Conservation (phyloP, 1,140 invertebrate species). For the Ditylenchus dipsaci region DNA sequence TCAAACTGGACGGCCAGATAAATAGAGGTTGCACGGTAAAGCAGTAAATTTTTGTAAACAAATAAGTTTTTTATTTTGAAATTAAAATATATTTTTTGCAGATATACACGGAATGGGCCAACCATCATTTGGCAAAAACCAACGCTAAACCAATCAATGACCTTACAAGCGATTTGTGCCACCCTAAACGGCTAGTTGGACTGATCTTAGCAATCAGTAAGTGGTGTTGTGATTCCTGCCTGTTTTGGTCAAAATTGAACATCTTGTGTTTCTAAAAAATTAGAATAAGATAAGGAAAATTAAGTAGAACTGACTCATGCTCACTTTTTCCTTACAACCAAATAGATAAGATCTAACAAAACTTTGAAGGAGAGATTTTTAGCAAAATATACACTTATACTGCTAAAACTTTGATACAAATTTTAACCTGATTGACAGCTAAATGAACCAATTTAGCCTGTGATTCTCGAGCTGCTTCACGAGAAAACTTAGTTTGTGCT, state of each 20-base stretch:
- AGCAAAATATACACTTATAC: neutral
- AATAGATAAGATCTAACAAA: conserved; percentile 1
- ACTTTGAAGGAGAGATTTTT: neutral
- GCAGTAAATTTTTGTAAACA: neutral
- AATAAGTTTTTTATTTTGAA: neutral
- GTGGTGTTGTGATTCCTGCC: conserved; percentile 15
- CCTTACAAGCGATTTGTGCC: conserved; percentile 38
- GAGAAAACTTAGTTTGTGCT: neutral
- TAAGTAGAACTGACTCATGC: neutral
- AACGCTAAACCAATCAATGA: conserved; percentile 34
- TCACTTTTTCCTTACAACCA: neutral
- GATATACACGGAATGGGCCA: conserved; percentile 51
- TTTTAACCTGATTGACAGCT: neutral
- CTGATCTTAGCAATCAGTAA: conserved; percentile 45
- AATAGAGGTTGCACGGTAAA: neutral
- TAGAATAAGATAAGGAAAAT: neutral
- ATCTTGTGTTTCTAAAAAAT: neutral
- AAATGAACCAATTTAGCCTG: neutral
- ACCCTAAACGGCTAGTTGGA: conserved; percentile 36
- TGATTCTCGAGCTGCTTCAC: neutral
- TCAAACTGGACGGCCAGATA: neutral
- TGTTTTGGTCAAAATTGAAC: neutral
- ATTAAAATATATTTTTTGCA: conserved; percentile 34
- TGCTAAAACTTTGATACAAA: neutral
- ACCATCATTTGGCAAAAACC: conserved; percentile 32